These are phyloP conservation scores for Metridium senile DNA, from an alignment of 92 coral and sea anemone species.

Conservation along the genomic window DNA sequence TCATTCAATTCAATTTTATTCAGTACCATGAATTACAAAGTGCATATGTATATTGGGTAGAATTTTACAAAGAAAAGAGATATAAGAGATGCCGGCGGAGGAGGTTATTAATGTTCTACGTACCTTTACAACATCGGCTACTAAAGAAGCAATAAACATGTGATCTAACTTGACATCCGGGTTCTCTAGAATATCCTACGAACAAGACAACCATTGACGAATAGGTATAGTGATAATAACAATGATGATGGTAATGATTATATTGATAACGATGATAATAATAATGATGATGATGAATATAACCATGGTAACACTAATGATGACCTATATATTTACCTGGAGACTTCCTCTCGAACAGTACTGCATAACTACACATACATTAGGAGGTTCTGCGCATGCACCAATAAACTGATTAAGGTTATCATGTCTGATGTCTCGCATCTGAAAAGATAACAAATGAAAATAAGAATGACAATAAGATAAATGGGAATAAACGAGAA, in stretches of 20 bases:
- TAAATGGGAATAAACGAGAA: background rate
- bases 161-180: constrained; percentile 94
- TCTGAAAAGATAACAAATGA: constrained; percentile 37
- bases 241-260: background rate
- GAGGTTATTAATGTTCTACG: constrained; percentile 5
- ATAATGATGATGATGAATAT: background rate
- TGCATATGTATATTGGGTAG: too few relatives aligned
- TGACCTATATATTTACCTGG: constrained; percentile 48
- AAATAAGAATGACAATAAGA: background rate
- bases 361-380: constrained; percentile 83
- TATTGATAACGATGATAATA: background rate
- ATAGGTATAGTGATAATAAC: background rate
- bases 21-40: too few relatives aligned
- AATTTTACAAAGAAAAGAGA: too few relatives aligned
- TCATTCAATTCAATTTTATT: too few relatives aligned
- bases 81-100: too few relatives aligned
- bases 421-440: constrained; percentile 86
- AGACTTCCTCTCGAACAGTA: constrained; percentile 88
- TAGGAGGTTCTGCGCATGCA: constrained; percentile 82
- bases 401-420: constrained; percentile 84
- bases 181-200: constrained; percentile 91
- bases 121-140: constrained; percentile 94
- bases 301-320: background rate
- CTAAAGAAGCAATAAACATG: constrained; percentile 94
- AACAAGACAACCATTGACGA: too few relatives aligned